Evolutionary conservation across 2,797 vertebrate species (phyloP).

Genomic region (Ammospiza maritima): DNA sequence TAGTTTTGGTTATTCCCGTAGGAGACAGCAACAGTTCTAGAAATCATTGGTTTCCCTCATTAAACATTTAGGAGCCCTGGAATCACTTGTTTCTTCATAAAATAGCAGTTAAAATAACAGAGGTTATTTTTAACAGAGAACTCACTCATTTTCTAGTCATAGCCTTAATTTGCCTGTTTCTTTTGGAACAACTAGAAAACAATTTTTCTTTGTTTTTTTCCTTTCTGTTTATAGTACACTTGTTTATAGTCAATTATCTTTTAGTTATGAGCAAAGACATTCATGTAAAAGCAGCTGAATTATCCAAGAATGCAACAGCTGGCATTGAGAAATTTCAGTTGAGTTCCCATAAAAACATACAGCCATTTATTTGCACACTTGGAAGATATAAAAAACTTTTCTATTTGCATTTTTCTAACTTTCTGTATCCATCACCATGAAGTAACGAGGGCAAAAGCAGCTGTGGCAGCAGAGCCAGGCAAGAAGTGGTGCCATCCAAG

Average conservation of each 20-base stretch:
- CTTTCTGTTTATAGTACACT: neutral
- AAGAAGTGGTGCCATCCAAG: neutral
- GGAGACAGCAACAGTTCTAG: constrained; percentile 21
- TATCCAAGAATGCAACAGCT: constrained; percentile 18
- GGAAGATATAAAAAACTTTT: constrained; percentile 30
- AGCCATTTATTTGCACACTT: neutral
- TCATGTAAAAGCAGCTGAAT: constrained; percentile 32
- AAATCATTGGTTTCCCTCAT: constrained; percentile 38
- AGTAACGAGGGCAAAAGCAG: neutral
- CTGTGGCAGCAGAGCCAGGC: neutral
- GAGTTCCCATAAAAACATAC: constrained; percentile 3
- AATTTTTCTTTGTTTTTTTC: neutral
- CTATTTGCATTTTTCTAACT: neutral
- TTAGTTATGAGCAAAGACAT: constrained; percentile 37
- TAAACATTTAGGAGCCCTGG: constrained; percentile 42
- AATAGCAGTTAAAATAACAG: neutral
- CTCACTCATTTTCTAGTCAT: constrained; percentile 29
- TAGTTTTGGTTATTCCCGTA: neutral
- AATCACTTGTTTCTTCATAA: constrained; percentile 38
- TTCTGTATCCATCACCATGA: neutral
- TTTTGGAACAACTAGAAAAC: constrained; percentile 11
- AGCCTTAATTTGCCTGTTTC: constrained; percentile 31
- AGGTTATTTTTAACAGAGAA: constrained; percentile 48
- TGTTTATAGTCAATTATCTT: constrained; percentile 62
- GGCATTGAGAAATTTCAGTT: neutral